phyloP scores from a whole-genome alignment of 2,797 vertebrate species.

The Morelia viridis region DNA sequence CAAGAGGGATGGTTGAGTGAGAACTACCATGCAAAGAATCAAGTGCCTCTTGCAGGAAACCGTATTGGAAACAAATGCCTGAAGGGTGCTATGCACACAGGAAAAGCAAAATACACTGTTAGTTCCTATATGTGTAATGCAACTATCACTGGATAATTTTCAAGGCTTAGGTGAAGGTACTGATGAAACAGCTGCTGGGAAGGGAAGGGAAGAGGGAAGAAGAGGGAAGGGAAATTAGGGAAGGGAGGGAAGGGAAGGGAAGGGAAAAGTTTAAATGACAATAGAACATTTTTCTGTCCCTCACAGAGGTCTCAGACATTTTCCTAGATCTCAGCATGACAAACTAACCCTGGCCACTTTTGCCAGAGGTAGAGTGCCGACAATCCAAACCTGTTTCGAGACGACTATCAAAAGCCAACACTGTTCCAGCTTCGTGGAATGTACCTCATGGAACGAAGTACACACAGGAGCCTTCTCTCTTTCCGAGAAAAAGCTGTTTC shows the following conservation, averaged over 20 bases:
- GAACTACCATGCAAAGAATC: neutral
- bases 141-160: neutral
- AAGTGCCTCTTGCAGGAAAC: neutral
- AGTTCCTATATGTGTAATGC: neutral
- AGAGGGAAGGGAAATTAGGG: conserved; percentile 7
- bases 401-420: conserved; percentile 22
- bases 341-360: conserved; percentile 49
- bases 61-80: neutral
- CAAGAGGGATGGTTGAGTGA: neutral
- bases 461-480: conserved; percentile 32
- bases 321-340: conserved; percentile 26
- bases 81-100: neutral
- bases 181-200: neutral
- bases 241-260: no score
- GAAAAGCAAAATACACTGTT: conserved; percentile 2
- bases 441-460: no score
- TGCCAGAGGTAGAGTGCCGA: conserved; percentile 43
- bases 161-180: neutral
- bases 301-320: conserved; percentile 50
- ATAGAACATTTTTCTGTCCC: conserved; percentile 45
- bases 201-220: neutral
- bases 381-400: conserved; percentile 40
- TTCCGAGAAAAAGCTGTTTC: neutral
- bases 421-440: neutral
- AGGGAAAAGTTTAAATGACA: conserved; percentile 19